Evolutionary conservation across 2,113 vertebrate species (phyloP).

Genomic region (Lontra canadensis): DNA sequence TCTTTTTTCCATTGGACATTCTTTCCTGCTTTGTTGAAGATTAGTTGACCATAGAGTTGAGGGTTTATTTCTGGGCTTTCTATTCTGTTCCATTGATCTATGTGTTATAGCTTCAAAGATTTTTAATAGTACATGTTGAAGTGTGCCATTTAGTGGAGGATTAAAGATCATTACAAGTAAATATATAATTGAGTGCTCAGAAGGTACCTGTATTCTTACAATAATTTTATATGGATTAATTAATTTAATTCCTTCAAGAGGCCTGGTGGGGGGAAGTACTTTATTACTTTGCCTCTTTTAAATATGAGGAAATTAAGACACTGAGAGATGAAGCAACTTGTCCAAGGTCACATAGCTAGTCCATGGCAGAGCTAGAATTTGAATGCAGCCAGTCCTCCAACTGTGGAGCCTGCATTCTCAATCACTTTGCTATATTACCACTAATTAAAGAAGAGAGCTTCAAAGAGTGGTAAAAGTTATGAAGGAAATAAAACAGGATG

Average conservation of each 20-base stretch:
- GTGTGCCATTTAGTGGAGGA: background rate
- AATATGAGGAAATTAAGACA: slow-evolving; percentile 12
- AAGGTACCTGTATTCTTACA: slow-evolving; percentile 12
- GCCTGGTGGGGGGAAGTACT: background rate
- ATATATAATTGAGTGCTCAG: slow-evolving; percentile 36
- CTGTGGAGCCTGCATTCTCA: background rate
- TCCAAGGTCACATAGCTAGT: background rate
- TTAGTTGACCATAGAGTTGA: no score
- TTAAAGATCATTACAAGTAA: slow-evolving; percentile 25
- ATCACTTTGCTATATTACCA: background rate
- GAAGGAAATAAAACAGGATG: background rate
- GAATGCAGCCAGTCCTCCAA: background rate
- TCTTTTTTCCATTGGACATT: no score
- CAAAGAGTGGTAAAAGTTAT: background rate
- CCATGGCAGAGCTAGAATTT: background rate
- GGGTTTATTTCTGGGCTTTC: no score
- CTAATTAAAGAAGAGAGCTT: slow-evolving; percentile 7
- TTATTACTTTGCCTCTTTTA: slow-evolving; percentile 49
- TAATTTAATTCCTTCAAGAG: slow-evolving; percentile 10
- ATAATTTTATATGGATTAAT: background rate
- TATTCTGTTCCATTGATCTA: no score
- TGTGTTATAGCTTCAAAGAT: no score
- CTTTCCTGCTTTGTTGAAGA: no score
- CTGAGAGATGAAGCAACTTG: background rate
- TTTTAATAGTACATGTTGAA: background rate